Conservation (phyloP, 92 coral and sea anemone genomes). For the Paragorgia papillata region DNA sequence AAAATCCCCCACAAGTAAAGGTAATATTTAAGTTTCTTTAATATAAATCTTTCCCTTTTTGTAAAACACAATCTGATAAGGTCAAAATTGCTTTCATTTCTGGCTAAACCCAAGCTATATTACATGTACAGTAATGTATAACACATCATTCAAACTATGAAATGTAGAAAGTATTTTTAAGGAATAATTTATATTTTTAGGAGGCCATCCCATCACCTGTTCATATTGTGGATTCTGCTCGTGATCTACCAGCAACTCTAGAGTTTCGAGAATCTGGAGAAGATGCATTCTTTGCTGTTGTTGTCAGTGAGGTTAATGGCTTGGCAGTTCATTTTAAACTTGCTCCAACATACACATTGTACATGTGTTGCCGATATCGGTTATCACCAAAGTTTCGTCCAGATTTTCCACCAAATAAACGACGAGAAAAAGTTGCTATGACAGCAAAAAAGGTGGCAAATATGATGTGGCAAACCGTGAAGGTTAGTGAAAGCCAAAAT, state of each 20-base stretch:
- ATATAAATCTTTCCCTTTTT: no score
- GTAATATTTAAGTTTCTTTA: neutral
- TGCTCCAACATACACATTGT: conserved; percentile 95
- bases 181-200: no score
- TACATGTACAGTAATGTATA: no score
- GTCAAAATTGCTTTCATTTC: no score
- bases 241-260: conserved; percentile 83
- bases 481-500: conserved; percentile 61
- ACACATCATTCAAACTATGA: no score
- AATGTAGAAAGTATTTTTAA: no score
- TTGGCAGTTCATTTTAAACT: conserved; percentile 95
- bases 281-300: conserved; percentile 99
- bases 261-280: conserved; percentile 97
- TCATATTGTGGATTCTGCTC: conserved; percentile 59
- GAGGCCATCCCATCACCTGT: conserved; percentile 20
- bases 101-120: no score
- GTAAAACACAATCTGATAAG: no score
- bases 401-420: conserved; percentile 75
- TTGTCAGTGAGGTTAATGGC: conserved; percentile 95
- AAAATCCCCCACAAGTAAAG: conserved; percentile 17
- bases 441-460: conserved; percentile 93
- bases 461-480: conserved; percentile 95
- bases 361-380: conserved; percentile 99
- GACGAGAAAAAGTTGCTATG: conserved; percentile 74
- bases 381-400: conserved; percentile 86